Conservation (phyloP, 2,797 vertebrate species). For the Podargus strigoides region DNA sequence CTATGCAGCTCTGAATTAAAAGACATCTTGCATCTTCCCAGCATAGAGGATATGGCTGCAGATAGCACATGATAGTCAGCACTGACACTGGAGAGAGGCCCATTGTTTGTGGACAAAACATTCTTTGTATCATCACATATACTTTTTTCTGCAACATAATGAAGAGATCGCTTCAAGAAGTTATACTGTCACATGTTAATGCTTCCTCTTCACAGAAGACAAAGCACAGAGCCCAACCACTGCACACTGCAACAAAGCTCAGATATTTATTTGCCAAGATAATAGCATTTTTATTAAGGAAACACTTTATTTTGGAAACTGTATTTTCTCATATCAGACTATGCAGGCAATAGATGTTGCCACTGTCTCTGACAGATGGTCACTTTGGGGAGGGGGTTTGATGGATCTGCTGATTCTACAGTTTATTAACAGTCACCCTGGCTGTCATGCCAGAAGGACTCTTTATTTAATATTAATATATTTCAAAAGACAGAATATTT, state of each 20-base stretch:
- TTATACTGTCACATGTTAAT: conserved; percentile 36
- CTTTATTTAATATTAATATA: background rate
- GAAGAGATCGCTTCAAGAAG: conserved; percentile 11
- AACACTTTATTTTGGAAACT: background rate
- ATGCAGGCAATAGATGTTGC: background rate
- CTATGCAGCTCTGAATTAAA: background rate
- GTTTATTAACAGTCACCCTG: background rate
- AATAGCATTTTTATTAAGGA: background rate
- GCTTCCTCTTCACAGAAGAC: conserved; percentile 1
- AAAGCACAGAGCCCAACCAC: background rate
- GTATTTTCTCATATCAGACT: background rate
- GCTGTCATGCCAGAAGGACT: background rate
- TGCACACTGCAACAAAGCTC: background rate
- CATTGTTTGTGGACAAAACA: background rate
- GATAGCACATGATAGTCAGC: conserved; percentile 56
- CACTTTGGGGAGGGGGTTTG: background rate
- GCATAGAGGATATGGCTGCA: background rate
- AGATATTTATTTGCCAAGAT: background rate
- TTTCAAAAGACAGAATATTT: background rate
- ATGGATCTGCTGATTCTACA: background rate
- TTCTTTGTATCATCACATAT: background rate
- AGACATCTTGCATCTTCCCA: background rate
- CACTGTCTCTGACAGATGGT: fast-evolving
- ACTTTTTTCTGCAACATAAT: background rate
- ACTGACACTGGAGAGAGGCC: background rate